A percentile compares a stretch with the other conserved stretches of the same genome.
Conservation (phyloP, 2,797 vertebrate genomes). For the Danio albolineatus region DNA sequence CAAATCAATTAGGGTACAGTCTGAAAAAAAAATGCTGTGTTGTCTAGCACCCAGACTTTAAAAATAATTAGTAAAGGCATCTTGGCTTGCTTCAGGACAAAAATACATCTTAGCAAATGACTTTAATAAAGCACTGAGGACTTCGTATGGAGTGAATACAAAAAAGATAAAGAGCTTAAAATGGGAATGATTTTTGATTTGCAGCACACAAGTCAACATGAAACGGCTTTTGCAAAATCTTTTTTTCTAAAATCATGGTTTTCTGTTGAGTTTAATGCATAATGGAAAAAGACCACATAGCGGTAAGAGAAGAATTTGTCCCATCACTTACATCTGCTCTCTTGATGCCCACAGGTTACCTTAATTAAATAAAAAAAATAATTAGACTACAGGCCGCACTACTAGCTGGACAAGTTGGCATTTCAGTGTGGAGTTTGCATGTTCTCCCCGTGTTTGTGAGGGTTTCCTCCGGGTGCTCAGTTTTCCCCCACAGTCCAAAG, state of each 20-base stretch:
- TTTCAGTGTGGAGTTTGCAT: too few species aligned
- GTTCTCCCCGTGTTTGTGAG: too few species aligned
- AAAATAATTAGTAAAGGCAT: not conserved
- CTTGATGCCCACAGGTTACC: not conserved
- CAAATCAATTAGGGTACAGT: conserved; percentile 58
- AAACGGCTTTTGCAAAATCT: not conserved
- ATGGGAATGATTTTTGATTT: conserved; percentile 24
- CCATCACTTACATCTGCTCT: not conserved
- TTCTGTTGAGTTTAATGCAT: not conserved
- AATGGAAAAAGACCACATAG: not conserved
- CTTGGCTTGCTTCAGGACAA: not conserved
- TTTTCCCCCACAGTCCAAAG: too few species aligned
- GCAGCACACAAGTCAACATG: not conserved
- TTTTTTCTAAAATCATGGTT: not conserved
- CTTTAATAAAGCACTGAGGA: conserved; percentile 6
- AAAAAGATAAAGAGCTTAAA: conserved; percentile 23
- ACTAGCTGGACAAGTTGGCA: too few species aligned
- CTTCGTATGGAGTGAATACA: conserved; percentile 6
- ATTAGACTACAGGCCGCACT: not conserved
- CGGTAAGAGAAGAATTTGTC: not conserved
- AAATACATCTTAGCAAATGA: not conserved
- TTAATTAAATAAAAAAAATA: not conserved
- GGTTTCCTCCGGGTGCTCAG: too few species aligned
- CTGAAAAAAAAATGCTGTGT: conserved; percentile 10
- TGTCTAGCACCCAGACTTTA: not conserved